Evolutionary conservation across 1,140 invertebrate genomes (phyloP), one percentile per base, ranked within the genome.

Genomic region (Dryas iulia): DNA sequence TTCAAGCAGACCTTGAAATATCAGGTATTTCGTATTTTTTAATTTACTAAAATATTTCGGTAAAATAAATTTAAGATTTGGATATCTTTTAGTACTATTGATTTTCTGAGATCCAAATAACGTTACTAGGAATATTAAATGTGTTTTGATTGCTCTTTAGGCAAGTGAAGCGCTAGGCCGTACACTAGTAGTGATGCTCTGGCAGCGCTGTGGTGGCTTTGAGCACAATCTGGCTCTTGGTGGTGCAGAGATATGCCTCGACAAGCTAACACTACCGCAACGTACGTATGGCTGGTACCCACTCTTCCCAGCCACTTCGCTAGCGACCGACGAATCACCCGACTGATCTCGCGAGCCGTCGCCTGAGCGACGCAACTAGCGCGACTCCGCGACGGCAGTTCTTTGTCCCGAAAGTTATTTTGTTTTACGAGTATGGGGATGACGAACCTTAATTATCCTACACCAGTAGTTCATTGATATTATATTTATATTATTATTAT

Each of bases 1-100:
- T 99, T 96, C 88, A 94, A 95, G 39, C 96, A 98, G 86, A 98
- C 96, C 7, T 94, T 99, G 60, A 96, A 97, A 78, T 99, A 98
- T 88, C 94, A 94, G 90, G 93, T 94, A 78, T 73, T 56, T 31
- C 26, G 18, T 61, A 54, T 63, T 47, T 14, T 6, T 12, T 31
- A 4, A 3, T 54, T 23, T n/a, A n/a, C n/a, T n/a, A n/a, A n/a
- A n/a, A n/a, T n/a, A n/a, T n/a, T n/a, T n/a, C n/a, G n/a, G n/a
- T n/a, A n/a, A n/a, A n/a, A n/a, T n/a, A n/a, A n/a, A n/a, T n/a
- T n/a, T n/a, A n/a, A n/a, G n/a, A n/a, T n/a, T n/a, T n/a, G n/a
- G n/a, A n/a, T n/a, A n/a, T n/a, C n/a, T n/a, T n/a, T n/a, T n/a
- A n/a, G n/a, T n/a, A n/a, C n/a, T n/a, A n/a, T n/a, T n/a, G n/a